Conservation (phyloP, 2,113 vertebrate genomes). For the Australoheros scitulus region DNA sequence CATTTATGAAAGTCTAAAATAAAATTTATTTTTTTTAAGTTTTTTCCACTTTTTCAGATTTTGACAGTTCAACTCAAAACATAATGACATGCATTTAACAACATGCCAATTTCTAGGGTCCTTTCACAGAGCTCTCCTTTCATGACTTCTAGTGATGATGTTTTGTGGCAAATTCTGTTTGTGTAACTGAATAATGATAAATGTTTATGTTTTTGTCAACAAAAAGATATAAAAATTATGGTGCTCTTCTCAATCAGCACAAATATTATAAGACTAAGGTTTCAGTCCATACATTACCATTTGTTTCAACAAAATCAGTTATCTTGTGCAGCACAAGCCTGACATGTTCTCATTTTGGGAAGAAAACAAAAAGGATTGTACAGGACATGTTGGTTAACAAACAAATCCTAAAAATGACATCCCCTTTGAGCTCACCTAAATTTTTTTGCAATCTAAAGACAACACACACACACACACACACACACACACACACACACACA, state of each 20-base stretch:
- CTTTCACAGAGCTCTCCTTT: neutral
- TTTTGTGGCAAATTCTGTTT: neutral
- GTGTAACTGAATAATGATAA: neutral
- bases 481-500: too few species aligned
- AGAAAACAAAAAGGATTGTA: neutral
- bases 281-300: neutral
- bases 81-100: neutral
- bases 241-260: neutral
- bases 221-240: neutral
- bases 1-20: neutral
- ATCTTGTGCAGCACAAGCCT: neutral
- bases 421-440: neutral
- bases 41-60: neutral
- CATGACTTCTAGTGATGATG: neutral
- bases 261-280: neutral
- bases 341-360: neutral
- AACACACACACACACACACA: neutral
- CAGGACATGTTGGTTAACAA: neutral
- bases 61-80: neutral
- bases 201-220: neutral
- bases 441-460: slow-evolving; percentile 12
- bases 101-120: neutral
- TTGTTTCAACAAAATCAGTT: neutral
- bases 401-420: neutral
- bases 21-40: too few species aligned